Percentiles rank a stretch among this genome's conserved stretches.
Conservation (phyloP, 1,140 invertebrate genomes). For the Papilio polyxenes region DNA sequence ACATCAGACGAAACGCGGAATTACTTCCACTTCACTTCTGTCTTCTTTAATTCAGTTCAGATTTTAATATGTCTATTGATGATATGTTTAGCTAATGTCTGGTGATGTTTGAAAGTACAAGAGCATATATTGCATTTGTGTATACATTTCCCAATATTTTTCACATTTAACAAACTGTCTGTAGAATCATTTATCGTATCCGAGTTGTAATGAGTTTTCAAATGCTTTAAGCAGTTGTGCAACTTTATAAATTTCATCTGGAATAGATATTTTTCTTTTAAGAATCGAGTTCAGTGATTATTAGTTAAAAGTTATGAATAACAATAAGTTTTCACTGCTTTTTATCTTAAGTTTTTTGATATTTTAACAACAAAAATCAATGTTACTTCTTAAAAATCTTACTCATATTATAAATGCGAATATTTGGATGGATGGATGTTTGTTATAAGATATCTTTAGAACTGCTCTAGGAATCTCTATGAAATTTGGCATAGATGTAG, state of each 20-base stretch:
- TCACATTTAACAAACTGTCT: constrained; percentile 32
- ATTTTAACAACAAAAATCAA: too few relatives aligned
- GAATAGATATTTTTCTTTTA: constrained; percentile 43
- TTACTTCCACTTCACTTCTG: too few relatives aligned
- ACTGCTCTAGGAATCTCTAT: too few relatives aligned
- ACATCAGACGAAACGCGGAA: too few relatives aligned
- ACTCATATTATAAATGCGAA: too few relatives aligned
- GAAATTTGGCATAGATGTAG: too few relatives aligned
- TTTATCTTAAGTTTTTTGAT: neutral
- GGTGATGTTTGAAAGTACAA: constrained; percentile 55
- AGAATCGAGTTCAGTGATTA: neutral
- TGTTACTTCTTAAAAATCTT: too few relatives aligned
- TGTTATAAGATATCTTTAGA: too few relatives aligned
- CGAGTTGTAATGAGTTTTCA: constrained; percentile 54
- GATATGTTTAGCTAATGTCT: constrained; percentile 65
- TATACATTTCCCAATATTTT: constrained; percentile 28
- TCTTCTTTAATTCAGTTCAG: neutral
- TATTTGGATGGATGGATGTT: too few relatives aligned
- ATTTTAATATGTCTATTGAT: constrained; percentile 63
- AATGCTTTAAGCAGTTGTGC: constrained; percentile 57
- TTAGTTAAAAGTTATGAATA: neutral
- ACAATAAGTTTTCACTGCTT: too few relatives aligned
- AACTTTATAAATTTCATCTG: constrained; percentile 60
- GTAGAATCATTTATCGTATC: constrained; percentile 22
- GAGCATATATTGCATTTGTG: constrained; percentile 69